phyloP scores from a whole-genome alignment of 2,113 vertebrate species.

The Heterochromis multidens region DNA sequence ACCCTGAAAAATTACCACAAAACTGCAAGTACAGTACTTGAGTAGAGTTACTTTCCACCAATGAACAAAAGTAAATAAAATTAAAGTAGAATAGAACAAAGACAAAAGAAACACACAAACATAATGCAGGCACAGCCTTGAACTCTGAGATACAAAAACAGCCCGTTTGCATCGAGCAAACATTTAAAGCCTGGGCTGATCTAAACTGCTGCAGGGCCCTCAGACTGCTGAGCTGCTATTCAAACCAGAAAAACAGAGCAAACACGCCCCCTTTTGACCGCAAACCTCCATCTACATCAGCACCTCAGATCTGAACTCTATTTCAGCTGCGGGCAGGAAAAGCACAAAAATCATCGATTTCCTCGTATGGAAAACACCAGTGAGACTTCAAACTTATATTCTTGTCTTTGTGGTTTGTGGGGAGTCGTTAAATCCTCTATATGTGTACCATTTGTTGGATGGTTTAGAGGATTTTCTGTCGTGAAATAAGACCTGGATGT shows the following conservation, averaged over 20 bases:
- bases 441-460: neutral
- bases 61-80: neutral
- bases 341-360: neutral
- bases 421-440: neutral
- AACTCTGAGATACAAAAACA: neutral
- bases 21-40: no score
- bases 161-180: neutral
- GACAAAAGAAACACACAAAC: neutral
- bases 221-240: neutral
- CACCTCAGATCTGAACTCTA: neutral
- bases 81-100: neutral
- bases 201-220: neutral
- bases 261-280: conserved; percentile 34
- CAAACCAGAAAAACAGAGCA: neutral
- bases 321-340: neutral
- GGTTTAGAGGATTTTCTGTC: neutral
- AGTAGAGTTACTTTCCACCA: rapidly evolving
- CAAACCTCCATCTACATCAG: neutral
- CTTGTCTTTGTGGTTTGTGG: no score
- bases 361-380: neutral
- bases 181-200: neutral
- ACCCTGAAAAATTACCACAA: no score
- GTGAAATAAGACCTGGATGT: neutral
- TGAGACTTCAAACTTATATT: neutral
- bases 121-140: neutral